Evolutionary conservation across 2,888 invertebrate species (phyloP), one percentile per base, ranked within the genome.

Genomic region (Anorthoa munda): DNA sequence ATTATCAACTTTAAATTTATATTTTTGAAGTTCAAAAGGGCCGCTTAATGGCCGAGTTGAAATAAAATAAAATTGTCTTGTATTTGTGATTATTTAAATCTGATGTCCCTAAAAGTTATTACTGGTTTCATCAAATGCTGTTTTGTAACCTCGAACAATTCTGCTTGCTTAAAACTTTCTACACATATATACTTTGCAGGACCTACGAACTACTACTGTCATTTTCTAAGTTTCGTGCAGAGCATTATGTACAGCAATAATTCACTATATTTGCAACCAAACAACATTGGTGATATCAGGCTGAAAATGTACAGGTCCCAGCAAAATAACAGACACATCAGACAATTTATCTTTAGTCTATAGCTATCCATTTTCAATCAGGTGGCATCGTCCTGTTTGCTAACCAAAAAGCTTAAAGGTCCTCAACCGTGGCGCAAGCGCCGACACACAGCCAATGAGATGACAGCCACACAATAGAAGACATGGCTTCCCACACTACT

Each of bases 401-500:
- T n/a, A 39, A 61, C 77, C 50, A 81, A 80, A 75, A 75, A 60
- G 45, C 81, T 60, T 17, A 46, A 39, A 50, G 12, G 18, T 61
- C 31, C 55, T 66, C 48, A 55, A 71, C 58, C 55, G 26, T 66
- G n/a, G 39, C 66, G 59, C 63, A 79, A 67, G 53, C 56, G 56
- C 83, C 58, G 77, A 63, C 63, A 75, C 61, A 72, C 71, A 56
- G 45, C 65, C 74, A 79, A 72, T 65, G n/a, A 64, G 21, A 51
- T 59, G 73, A 72, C 79, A 79, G 53, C 21, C 17, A 74, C 76
- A 78, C 73, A 74, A 79, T 71, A 78, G 63, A 71, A 66, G 72
- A 73, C 86, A 84, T 23, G 65, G 77, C 63, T 84, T 84, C 85
- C 82, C 82, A 84, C 85, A 82, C 83, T 81, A 83, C 80, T 83